These are phyloP conservation scores for Gnathonemus longibarbis DNA, from an alignment of 2,113 vertebrate genomes.

Conservation along the genomic window DNA sequence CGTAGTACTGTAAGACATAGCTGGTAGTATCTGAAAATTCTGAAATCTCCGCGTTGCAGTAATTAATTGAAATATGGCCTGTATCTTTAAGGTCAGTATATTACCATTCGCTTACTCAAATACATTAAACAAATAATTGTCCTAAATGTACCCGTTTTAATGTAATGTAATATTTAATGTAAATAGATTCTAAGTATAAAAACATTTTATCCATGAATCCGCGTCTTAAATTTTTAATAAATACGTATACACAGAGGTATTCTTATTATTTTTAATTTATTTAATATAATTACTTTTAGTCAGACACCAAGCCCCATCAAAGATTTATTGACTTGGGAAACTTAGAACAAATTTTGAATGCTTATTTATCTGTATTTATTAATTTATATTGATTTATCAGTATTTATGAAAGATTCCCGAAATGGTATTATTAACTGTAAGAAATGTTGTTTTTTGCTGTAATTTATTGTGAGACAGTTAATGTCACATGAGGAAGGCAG, in stretches of 20 bases:
- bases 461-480: background rate
- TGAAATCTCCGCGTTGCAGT: background rate
- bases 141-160: background rate
- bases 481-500: background rate
- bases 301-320: background rate
- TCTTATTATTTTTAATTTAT: background rate
- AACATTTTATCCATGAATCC: background rate
- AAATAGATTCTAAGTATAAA: background rate
- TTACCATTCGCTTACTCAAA: background rate
- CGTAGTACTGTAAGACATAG: background rate
- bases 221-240: background rate
- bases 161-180: background rate
- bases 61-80: background rate
- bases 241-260: background rate
- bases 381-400: background rate
- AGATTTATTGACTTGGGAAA: background rate
- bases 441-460: background rate
- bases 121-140: background rate
- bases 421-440: background rate
- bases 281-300: background rate
- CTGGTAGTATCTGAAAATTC: background rate
- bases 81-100: background rate
- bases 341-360: background rate
- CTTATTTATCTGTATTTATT: background rate
- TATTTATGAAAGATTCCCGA: background rate